These are phyloP conservation scores for Stigmatopora nigra DNA, from an alignment of 2,113 vertebrate species.

Conservation along the genomic window DNA sequence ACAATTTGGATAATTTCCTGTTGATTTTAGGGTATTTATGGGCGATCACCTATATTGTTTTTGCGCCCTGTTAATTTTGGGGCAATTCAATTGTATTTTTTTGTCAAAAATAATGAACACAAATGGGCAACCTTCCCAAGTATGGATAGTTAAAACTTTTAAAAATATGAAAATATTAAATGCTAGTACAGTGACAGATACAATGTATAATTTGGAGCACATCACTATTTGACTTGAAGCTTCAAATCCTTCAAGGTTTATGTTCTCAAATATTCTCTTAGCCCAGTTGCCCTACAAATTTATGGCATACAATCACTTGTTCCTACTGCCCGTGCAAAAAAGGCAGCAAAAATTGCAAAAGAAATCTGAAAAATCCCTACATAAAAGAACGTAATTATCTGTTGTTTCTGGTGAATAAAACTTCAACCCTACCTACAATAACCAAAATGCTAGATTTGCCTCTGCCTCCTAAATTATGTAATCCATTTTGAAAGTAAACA, in stretches of 20 bases:
- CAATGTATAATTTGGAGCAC: no score
- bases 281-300: neutral
- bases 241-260: neutral
- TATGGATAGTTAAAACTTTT: no score
- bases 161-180: no score
- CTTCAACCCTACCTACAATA: neutral
- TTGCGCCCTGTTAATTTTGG: no score
- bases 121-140: no score
- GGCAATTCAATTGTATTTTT: no score
- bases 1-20: no score
- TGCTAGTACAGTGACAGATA: no score
- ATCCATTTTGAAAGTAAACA: neutral
- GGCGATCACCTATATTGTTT: no score
- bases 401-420: neutral
- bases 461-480: conserved; percentile 3
- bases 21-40: no score
- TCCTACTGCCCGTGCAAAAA: neutral
- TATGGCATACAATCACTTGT: neutral
- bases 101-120: no score
- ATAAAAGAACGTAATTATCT: neutral
- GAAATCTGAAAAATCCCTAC: neutral
- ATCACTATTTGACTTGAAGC: no score
- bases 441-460: neutral
- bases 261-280: neutral
- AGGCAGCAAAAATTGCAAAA: neutral